Base-by-base conservation (phyloP, 2,113 vertebrate species). In the Seriola aureovittata region DNA sequence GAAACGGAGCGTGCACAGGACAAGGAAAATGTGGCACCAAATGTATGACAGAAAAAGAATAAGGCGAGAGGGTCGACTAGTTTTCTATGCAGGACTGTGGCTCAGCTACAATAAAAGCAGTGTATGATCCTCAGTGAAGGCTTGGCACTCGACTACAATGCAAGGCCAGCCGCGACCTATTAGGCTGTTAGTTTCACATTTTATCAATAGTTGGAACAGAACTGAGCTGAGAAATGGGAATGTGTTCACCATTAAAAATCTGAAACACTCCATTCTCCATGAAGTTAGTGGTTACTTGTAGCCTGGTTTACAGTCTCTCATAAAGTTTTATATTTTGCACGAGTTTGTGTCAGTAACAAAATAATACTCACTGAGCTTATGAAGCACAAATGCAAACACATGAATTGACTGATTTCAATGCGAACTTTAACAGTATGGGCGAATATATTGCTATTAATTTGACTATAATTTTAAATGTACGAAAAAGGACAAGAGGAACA, bases 161-260 rank as follows among this genome's bases (percentile, higher is more conserved):
- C 71, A 80, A 84, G 66, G 72, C 74, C 46, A 75, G 57, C 64
- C 58, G 40, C 54, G 12, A 83, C 74, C 82, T 82, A 80, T 85
- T 83, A 78, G 60, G 60, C 76, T 75, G 72, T n/a, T 59, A 69
- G 78, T 62, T 65, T 69, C 58, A 44, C 57, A 82, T 90, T 88
- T 83, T 71, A 88, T 85, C 81, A 88, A 88, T 92, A 84, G 86
- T 79, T 93, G 79, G 79, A 88, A 85, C 75, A 74, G 74, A 82
- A 42, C 25, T 16, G 36, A 21, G 54, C 40, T 74, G 29, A 59
- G 62, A 78, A 83, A 78, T 65, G 44, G 50, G 36, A 86, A 72
- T 25, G 64, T 79, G 75, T 78, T 74, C 67, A 72, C 80, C 81
- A 82, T 88, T 90, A 90, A 90, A 81, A 85, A 76, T 82, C 50